Evolutionary conservation across 2,113 vertebrate genomes (phyloP), one percentile per base, ranked within the genome.

Genomic region (Nibea coibor): DNA sequence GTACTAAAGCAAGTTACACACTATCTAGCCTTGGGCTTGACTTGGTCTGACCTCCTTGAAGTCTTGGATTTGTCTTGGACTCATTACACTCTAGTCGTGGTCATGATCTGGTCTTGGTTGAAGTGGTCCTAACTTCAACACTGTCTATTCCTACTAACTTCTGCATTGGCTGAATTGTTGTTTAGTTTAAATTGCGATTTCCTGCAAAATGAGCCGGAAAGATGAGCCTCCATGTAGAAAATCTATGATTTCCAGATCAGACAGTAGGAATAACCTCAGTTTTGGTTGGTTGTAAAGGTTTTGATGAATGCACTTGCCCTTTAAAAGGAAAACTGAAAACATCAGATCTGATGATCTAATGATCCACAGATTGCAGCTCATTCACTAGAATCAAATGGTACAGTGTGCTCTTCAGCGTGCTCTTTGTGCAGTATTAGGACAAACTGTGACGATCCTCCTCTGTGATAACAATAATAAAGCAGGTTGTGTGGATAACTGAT

Each of bases 271-370:
- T 15, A 65, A 59, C 43, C 8, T 59, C 5, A 14, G 17, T 14
- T 39, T 57, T 9, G 56, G 14, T 8, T 48, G 50, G 43, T 10
- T 45, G 6, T 35, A 12, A 5, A 51, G 17, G 3, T 54, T 47
- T 69, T 81, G 48, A 75, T 26, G 4, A 62, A 62, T 56, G 79
- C 15, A 45, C 2, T 26, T 54, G 53, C 20, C 69, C 64, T 65
- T 70, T 65, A 59, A 20, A 9, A 42, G 24, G 15, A 24, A 20
- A 57, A 62, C 31, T 2, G 7, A 22, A 56, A 19, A 53, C 48
- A 19, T 67, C 50, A 14, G 42, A 65, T 58, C 15, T 43, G 26
- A 58, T 58, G n/a, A n/a, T 43, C 10, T 43, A 74, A 68, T 22
- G 28, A 74, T 68, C 31, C 3, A 26, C 56, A 20, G 54, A 28